Evolutionary conservation across 2,797 vertebrate genomes (phyloP).

Genomic region (Odontamblyopus lacepedii): DNA sequence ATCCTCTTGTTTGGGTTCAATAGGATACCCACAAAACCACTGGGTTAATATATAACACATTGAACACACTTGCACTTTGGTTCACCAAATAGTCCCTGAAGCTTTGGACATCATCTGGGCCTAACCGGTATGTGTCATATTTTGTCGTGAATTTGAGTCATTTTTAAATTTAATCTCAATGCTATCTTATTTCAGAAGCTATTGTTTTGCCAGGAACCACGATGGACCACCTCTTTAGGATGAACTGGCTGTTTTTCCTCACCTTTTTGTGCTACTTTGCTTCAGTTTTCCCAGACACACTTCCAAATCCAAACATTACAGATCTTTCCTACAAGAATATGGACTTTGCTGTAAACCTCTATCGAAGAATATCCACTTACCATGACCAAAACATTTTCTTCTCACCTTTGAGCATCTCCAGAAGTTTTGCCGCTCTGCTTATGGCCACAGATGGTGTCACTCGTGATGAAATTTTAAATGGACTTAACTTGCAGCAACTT

Average conservation of each 20-base stretch:
- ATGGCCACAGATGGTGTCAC: constrained; percentile 81
- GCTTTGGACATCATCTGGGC: constrained; percentile 40
- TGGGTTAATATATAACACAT: constrained; percentile 79
- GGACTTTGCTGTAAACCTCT: constrained; percentile 89
- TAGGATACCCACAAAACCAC: constrained; percentile 4
- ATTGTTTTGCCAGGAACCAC: constrained; percentile 18
- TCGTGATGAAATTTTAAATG: constrained; percentile 74
- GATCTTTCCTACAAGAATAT: constrained; percentile 82
- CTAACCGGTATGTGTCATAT: constrained; percentile 62
- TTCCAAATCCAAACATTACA: constrained; percentile 49
- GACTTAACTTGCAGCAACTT: constrained; percentile 76
- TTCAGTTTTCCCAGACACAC: constrained; percentile 40
- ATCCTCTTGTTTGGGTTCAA: neutral
- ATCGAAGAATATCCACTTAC: constrained; percentile 83
- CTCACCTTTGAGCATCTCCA: constrained; percentile 86
- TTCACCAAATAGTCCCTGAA: constrained; percentile 71
- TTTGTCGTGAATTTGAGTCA: accelerated
- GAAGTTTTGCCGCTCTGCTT: constrained; percentile 76
- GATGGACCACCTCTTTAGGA: constrained; percentile 44
- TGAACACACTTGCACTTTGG: constrained; percentile 82
- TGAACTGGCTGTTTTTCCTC: constrained; percentile 43
- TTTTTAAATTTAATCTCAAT: neutral
- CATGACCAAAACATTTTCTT: constrained; percentile 89
- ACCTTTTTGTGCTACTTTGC: constrained; percentile 49
- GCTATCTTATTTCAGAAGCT: constrained; percentile 35